These are phyloP conservation scores for human DNA, from an alignment of 2,113 vertebrate species.

Conservation along the genomic window GRCh38 chr4:140023001-140023500, in stretches of 20 bases:
- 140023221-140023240: not conserved
- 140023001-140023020: not conserved
- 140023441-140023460: not conserved
- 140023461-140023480: constrained; percentile 35
- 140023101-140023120: not conserved
- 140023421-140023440: not conserved
- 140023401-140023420: not conserved
- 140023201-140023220: not conserved
- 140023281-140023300: not conserved
- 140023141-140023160: not conserved
- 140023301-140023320: not conserved
- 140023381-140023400: not conserved
- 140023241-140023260: not conserved
- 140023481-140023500: constrained; percentile 26
- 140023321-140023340: not conserved
- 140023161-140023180: not conserved
- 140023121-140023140: not conserved
- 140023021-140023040: not conserved
- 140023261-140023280: not conserved
- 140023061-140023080: not conserved
- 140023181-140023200: not conserved
- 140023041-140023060: not conserved
- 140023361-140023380: not conserved
- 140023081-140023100: not conserved
- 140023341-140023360: not conserved